A percentile compares a stretch with the other conserved stretches of the same genome.
Evolutionary conservation across 2,888 invertebrate species (phyloP).

Genomic region (Pristionchus japonicus): DNA sequence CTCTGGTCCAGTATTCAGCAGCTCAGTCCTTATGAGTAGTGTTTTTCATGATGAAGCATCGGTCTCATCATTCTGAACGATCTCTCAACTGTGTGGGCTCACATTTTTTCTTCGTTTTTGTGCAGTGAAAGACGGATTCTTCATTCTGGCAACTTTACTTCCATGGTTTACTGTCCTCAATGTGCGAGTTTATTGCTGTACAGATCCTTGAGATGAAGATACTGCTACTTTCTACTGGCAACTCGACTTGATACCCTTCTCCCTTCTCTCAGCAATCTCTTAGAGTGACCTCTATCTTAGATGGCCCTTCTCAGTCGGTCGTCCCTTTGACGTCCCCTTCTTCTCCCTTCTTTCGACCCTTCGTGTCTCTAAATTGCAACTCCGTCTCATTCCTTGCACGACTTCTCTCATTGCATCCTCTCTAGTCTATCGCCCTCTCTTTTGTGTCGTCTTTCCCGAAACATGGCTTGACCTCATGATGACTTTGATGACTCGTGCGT

Average conservation of each 20-base stretch:
- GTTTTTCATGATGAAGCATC: too few species aligned
- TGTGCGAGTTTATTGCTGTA: too few species aligned
- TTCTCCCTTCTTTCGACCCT: not conserved
- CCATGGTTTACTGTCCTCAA: too few species aligned
- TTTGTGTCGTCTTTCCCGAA: not conserved
- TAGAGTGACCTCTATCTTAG: conserved; percentile 1
- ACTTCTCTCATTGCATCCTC: not conserved
- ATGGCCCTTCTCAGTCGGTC: not conserved
- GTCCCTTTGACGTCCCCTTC: not conserved
- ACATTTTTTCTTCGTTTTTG: too few species aligned
- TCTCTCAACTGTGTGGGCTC: too few species aligned
- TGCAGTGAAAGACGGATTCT: too few species aligned
- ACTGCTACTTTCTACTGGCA: too few species aligned
- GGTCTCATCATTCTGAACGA: too few species aligned
- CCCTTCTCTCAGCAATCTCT: not conserved
- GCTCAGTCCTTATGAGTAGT: not conserved
- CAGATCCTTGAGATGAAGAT: too few species aligned
- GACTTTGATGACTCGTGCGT: not conserved
- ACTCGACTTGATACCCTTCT: too few species aligned
- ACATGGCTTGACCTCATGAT: not conserved
- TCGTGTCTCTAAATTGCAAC: conserved; percentile 21
- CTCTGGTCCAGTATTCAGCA: not conserved
- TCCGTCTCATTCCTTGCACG: conserved; percentile 7
- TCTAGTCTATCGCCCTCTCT: not conserved
- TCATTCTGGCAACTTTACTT: too few species aligned